Conservation (phyloP, 2,113 vertebrate genomes). For the Nicator chloris region DNA sequence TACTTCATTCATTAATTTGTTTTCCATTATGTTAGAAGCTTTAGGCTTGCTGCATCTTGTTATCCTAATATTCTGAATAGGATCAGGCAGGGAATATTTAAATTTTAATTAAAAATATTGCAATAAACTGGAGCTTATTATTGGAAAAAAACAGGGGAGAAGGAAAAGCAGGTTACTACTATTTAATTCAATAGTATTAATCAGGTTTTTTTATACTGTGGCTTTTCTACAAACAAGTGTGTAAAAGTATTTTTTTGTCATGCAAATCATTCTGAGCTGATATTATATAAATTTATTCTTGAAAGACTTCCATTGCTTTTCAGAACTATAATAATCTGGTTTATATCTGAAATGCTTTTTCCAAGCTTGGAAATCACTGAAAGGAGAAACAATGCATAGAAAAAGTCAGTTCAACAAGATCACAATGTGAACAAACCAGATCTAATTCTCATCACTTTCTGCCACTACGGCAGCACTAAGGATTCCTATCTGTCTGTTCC, state of each 20-base stretch:
- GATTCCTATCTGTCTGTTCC: not conserved
- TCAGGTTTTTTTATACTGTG: not conserved
- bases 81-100: not conserved
- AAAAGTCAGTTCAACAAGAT: not conserved
- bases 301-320: conserved; percentile 14
- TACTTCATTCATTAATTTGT: not conserved
- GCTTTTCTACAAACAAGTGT: not conserved
- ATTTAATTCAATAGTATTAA: conserved; percentile 5
- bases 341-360: not conserved
- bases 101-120: conserved; percentile 26
- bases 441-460: not conserved
- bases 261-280: conserved; percentile 43
- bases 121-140: not conserved
- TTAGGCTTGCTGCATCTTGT: not conserved
- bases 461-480: not conserved
- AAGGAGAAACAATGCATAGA: not conserved
- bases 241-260: conserved; percentile 37
- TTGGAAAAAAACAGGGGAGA: not conserved
- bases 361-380: not conserved
- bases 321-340: conserved; percentile 11
- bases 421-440: not conserved
- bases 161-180: not conserved
- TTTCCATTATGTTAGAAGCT: not conserved
- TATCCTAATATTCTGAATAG: not conserved
- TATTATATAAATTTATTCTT: conserved; percentile 47